These are phyloP conservation scores for Zaprionus nigranus DNA, from an alignment of 1,140 invertebrate genomes.

Conservation along the genomic window DNA sequence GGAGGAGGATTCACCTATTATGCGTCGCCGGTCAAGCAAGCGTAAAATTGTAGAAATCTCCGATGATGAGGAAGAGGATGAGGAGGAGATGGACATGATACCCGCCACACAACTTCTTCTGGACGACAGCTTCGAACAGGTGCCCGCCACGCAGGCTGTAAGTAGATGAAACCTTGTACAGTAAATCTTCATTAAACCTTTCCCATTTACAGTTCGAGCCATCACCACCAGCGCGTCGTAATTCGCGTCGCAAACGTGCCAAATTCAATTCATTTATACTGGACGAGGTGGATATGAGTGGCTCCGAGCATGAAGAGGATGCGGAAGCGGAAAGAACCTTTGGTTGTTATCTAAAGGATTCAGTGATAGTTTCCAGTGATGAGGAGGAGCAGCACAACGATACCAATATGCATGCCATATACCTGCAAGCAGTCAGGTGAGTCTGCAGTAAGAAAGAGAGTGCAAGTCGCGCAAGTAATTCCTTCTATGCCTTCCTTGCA, in stretches of 20 bases:
- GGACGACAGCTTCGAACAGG: slow-evolving; percentile 46
- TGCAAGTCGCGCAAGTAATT: neutral
- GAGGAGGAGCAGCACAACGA: slow-evolving; percentile 84
- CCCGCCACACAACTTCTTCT: slow-evolving; percentile 17
- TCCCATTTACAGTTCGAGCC: slow-evolving; percentile 3
- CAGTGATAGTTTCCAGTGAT: slow-evolving; percentile 79
- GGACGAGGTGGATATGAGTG: slow-evolving; percentile 86
- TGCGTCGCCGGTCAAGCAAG: slow-evolving; percentile 50
- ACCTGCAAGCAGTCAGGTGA: slow-evolving; percentile 87
- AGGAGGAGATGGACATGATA: slow-evolving; percentile 1
- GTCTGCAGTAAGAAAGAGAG: slow-evolving; percentile 5
- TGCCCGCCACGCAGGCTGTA: slow-evolving; percentile 68
- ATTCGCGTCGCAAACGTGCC: slow-evolving; percentile 31
- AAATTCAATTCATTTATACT: slow-evolving; percentile 85
- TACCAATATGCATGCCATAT: slow-evolving; percentile 86
- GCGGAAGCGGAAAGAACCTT: slow-evolving; percentile 61
- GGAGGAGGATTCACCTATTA: slow-evolving; percentile 65
- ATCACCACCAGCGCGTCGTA: slow-evolving; percentile 24
- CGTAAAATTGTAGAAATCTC: slow-evolving; percentile 70
- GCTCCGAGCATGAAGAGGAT: slow-evolving; percentile 71
- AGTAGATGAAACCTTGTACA: neutral
- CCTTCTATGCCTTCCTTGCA: slow-evolving; percentile 9
- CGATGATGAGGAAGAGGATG: slow-evolving; percentile 51
- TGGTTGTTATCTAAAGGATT: slow-evolving; percentile 66
- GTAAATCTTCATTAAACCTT: neutral